These are phyloP conservation scores for Apomyelois bistriatella DNA, from an alignment of 2,888 invertebrate species.

Conservation along the genomic window DNA sequence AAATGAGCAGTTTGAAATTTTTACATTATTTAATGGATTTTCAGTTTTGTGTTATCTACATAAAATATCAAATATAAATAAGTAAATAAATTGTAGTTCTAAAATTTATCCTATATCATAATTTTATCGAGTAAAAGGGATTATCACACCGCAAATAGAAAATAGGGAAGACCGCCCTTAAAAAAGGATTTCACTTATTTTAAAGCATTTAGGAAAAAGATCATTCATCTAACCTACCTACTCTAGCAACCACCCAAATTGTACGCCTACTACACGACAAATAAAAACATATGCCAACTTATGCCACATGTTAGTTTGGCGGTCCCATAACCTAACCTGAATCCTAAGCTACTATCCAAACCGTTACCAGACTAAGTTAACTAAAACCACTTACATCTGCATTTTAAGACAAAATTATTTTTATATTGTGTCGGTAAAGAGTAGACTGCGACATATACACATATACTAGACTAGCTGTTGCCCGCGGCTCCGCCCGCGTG, in stretches of 20 bases:
- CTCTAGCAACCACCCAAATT: conserved; percentile 3
- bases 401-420: too few species aligned
- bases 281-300: not conserved
- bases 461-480: too few species aligned
- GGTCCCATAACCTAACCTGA: too few species aligned
- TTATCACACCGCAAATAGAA: not conserved
- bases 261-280: conserved; percentile 17
- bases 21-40: not conserved
- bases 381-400: too few species aligned
- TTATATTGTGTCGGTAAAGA: too few species aligned
- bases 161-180: not conserved
- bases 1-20: not conserved
- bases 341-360: too few species aligned
- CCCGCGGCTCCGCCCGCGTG: too few species aligned
- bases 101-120: not conserved
- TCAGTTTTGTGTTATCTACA: not conserved
- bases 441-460: too few species aligned
- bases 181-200: not conserved
- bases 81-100: not conserved
- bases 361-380: too few species aligned
- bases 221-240: not conserved
- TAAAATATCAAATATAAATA: not conserved
- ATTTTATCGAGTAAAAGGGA: too few species aligned
- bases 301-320: too few species aligned
- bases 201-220: not conserved